Percentiles rank a stretch among this genome's conserved stretches.
These are phyloP conservation scores for Neostethus bicornis DNA, from an alignment of 2,797 vertebrate species.

Conservation along the genomic window DNA sequence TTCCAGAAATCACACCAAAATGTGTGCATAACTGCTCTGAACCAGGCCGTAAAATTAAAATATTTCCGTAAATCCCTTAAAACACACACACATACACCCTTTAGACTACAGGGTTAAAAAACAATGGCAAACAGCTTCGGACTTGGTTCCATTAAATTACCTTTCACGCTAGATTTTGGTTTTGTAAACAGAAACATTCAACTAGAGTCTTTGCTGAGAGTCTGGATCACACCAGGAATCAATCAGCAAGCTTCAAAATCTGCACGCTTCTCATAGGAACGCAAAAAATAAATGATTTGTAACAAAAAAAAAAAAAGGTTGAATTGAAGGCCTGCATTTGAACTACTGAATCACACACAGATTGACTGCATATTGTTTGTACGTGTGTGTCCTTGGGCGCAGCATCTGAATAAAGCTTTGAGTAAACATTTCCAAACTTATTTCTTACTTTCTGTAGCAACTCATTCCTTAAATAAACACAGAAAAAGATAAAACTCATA, in stretches of 20 bases:
- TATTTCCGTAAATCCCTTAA: constrained; percentile 42
- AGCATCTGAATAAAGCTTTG: constrained; percentile 32
- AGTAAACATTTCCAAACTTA: constrained; percentile 58
- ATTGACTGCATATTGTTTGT: constrained; percentile 34
- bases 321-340: constrained; percentile 33
- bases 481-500: constrained; percentile 39
- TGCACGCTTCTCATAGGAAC: constrained; percentile 15
- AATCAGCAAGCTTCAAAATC: constrained; percentile 29
- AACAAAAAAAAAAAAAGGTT: constrained; percentile 19
- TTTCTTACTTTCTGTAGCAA: constrained; percentile 29
- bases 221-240: constrained; percentile 30
- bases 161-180: constrained; percentile 55
- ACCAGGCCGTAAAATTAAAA: constrained; percentile 28
- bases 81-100: constrained; percentile 55
- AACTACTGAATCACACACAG: constrained; percentile 26
- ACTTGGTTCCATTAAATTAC: constrained; percentile 35
- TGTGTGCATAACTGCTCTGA: constrained; percentile 36
- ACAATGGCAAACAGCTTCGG: constrained; percentile 53
- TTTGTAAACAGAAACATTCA: constrained; percentile 76
- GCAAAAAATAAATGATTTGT: constrained; percentile 9
- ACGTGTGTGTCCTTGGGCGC: constrained; percentile 41
- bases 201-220: constrained; percentile 30
- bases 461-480: constrained; percentile 24
- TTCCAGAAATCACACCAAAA: constrained; percentile 31
- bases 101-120: constrained; percentile 55